Percentiles rank a stretch among this genome's conserved stretches.
These are phyloP conservation scores for Plemyria rubiginata DNA, from an alignment of 2,888 invertebrate genomes.

Conservation along the genomic window DNA sequence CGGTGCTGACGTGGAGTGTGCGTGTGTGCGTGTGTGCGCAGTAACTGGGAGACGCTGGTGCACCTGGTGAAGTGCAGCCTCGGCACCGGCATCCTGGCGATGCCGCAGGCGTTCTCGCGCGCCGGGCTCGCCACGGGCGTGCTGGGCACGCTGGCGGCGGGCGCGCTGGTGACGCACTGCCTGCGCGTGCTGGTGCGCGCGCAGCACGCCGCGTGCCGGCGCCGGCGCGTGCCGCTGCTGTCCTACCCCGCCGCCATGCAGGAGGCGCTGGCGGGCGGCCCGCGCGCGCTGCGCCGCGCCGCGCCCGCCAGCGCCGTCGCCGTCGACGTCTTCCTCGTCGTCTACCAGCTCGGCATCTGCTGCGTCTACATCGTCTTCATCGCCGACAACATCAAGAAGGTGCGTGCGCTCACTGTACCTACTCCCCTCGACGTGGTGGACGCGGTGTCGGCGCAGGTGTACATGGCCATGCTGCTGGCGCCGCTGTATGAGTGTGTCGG, in stretches of 20 bases:
- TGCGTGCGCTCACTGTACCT: too few species aligned
- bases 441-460: too few species aligned
- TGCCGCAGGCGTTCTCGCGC: constrained; percentile 96
- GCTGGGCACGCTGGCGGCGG: constrained; percentile 91
- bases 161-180: constrained; percentile 93
- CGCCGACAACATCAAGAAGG: constrained; percentile 91
- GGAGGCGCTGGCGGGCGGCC: constrained; percentile 90
- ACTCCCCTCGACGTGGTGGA: too few species aligned
- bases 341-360: constrained; percentile 96
- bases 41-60: constrained; percentile 92
- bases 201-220: constrained; percentile 85
- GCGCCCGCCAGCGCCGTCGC: constrained; percentile 85
- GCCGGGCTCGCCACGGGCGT: constrained; percentile 92
- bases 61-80: constrained; percentile 95
- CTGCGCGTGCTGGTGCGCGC: constrained; percentile 90
- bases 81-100: constrained; percentile 96
- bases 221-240: constrained; percentile 88
- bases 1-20: constrained; percentile 5
- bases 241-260: constrained; percentile 95
- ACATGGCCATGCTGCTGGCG: too few species aligned
- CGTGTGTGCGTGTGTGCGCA: constrained; percentile 72
- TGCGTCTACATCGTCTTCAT: constrained; percentile 98
- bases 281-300: constrained; percentile 85
- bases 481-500: too few species aligned
- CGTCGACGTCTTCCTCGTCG: constrained; percentile 88